Percentiles rank a stretch among this genome's conserved stretches.
phyloP scores from a whole-genome alignment of 2,113 vertebrate species.

The Paracanthobrama guichenoti region DNA sequence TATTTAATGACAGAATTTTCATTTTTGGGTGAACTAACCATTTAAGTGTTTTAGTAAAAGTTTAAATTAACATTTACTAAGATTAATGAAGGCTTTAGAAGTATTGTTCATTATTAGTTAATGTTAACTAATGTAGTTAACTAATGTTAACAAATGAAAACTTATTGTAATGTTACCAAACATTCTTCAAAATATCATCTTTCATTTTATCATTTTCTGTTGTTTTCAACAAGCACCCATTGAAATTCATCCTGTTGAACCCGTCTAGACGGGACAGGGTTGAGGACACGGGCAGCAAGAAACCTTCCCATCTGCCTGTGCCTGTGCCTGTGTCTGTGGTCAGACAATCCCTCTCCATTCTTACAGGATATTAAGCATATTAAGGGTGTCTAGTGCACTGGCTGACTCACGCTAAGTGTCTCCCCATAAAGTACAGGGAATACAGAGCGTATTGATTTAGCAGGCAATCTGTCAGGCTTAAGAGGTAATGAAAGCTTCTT shows the following conservation, averaged over 20 bases:
- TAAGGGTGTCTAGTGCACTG: constrained; percentile 55
- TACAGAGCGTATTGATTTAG: constrained; percentile 54
- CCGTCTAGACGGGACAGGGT: constrained; percentile 11
- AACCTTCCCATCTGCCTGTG: constrained; percentile 59
- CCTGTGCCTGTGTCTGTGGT: constrained; percentile 35
- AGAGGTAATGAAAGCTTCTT: constrained; percentile 67
- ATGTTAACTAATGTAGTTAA: too few relatives aligned
- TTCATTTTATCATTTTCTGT: neutral
- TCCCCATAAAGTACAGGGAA: constrained; percentile 51
- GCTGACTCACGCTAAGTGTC: constrained; percentile 57
- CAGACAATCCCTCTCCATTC: constrained; percentile 49
- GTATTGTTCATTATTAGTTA: too few relatives aligned
- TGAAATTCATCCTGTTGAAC: neutral
- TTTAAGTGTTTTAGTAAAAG: too few relatives aligned
- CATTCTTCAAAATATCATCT: neutral
- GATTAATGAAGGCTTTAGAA: too few relatives aligned
- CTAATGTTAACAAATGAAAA: too few relatives aligned
- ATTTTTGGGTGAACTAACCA: too few relatives aligned
- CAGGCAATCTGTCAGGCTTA: constrained; percentile 51
- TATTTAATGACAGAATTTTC: too few relatives aligned
- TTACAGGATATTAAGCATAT: constrained; percentile 57
- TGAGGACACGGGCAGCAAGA: constrained; percentile 57
- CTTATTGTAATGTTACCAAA: too few relatives aligned
- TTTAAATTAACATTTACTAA: too few relatives aligned
- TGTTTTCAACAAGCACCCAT: neutral